Evolutionary conservation across 2,888 invertebrate genomes (phyloP).

Genomic region (Phaedon cochleariae): DNA sequence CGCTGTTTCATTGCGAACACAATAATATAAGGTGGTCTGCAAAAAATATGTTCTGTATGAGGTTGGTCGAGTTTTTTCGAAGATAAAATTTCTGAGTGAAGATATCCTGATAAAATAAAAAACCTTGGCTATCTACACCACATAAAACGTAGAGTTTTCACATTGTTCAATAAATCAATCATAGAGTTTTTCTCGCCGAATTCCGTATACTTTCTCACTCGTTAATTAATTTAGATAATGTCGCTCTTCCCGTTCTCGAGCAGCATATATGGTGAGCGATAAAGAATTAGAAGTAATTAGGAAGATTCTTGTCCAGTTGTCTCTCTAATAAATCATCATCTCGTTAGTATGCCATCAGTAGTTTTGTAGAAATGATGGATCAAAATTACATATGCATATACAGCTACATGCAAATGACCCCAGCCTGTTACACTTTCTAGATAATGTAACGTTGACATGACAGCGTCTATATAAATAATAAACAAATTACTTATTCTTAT

Average conservation of each 20-base stretch:
- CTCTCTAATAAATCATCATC: constrained; percentile 10
- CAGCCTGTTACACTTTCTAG: constrained; percentile 32
- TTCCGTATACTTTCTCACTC: background rate
- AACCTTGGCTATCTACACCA: background rate
- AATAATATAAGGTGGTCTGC: too few species aligned
- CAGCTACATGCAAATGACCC: constrained; percentile 26
- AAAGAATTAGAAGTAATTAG: background rate
- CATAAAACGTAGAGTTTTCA: background rate
- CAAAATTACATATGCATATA: constrained; percentile 23
- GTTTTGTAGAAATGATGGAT: constrained; percentile 25
- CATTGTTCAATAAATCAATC: background rate
- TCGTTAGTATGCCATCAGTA: constrained; percentile 19
- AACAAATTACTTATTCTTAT: constrained; percentile 23
- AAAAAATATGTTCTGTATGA: too few species aligned
- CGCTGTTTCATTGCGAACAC: too few species aligned
- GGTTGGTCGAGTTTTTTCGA: too few species aligned
- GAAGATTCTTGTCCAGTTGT: background rate
- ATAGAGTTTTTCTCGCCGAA: background rate
- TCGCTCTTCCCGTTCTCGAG: background rate
- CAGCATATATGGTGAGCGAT: background rate
- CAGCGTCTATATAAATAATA: constrained; percentile 17
- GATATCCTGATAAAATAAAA: background rate
- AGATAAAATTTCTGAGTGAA: too few species aligned
- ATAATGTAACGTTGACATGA: constrained; percentile 28
- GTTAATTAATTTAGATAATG: background rate